Conservation (phyloP, 2,888 invertebrate species). For the Vanessa cardui region DNA sequence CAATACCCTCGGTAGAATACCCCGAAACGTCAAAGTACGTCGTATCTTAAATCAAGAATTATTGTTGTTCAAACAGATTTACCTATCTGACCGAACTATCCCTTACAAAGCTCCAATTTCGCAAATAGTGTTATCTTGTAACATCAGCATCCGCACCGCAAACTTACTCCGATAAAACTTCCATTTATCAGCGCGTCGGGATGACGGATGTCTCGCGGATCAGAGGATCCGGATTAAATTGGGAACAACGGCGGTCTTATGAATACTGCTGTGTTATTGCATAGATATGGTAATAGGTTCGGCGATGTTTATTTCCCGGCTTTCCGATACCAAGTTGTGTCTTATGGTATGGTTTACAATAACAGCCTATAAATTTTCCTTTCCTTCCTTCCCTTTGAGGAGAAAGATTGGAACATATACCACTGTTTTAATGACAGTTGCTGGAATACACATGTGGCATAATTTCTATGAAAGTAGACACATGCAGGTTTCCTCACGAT, state of each 20-base stretch:
- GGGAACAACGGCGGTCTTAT: not conserved
- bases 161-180: slow-evolving; percentile 4
- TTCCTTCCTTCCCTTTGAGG: too few relatives aligned
- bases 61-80: slow-evolving; percentile 4
- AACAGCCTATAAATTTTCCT: too few relatives aligned
- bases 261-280: not conserved
- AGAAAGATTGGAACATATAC: too few relatives aligned
- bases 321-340: too few relatives aligned
- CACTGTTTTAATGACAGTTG: too few relatives aligned
- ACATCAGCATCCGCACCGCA: slow-evolving; percentile 5
- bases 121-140: slow-evolving; percentile 13
- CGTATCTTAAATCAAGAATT: not conserved
- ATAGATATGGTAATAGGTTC: not conserved
- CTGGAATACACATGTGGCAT: too few relatives aligned
- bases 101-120: slow-evolving; percentile 10
- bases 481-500: too few relatives aligned
- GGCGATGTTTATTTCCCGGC: not conserved
- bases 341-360: too few relatives aligned
- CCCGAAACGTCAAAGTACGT: not conserved
- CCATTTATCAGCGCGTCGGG: slow-evolving; percentile 12
- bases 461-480: too few relatives aligned
- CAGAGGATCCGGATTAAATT: not conserved
- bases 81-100: slow-evolving; percentile 6
- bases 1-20: too few relatives aligned
- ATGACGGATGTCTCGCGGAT: slow-evolving; percentile 6